phyloP scores from a whole-genome alignment of 2,113 vertebrate species.

The Rhynchomys soricoides region DNA sequence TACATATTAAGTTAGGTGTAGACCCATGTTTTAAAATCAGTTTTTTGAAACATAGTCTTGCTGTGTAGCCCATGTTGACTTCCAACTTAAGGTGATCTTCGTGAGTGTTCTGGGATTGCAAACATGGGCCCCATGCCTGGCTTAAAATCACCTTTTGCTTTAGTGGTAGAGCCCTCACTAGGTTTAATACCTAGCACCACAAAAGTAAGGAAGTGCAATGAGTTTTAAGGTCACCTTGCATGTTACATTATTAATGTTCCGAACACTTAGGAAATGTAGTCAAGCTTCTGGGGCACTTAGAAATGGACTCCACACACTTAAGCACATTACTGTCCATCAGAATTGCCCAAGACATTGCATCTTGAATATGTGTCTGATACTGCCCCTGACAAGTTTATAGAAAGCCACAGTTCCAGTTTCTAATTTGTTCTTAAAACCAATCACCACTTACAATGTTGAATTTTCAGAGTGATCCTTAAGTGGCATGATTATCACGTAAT shows the following conservation, averaged over 20 bases:
- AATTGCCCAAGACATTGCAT: neutral
- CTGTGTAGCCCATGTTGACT: no score
- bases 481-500: neutral
- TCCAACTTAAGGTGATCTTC: neutral
- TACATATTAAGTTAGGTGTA: neutral
- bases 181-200: neutral
- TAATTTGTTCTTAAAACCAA: neutral
- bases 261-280: neutral
- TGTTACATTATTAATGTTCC: neutral
- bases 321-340: neutral
- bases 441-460: neutral
- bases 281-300: neutral
- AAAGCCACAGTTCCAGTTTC: neutral
- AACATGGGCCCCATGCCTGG: neutral
- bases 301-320: neutral
- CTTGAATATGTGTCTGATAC: neutral
- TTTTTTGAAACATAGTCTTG: neutral
- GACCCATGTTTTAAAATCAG: conserved; percentile 9
- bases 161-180: neutral
- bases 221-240: neutral
- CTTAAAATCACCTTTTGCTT: neutral
- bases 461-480: conserved; percentile 44
- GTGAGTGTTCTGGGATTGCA: neutral
- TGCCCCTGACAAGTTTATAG: neutral
- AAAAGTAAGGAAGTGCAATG: neutral